A percentile compares a stretch with the other conserved stretches of the same genome.
phyloP scores from a whole-genome alignment of 2,797 vertebrate species.

The Chloroceryle inda region DNA sequence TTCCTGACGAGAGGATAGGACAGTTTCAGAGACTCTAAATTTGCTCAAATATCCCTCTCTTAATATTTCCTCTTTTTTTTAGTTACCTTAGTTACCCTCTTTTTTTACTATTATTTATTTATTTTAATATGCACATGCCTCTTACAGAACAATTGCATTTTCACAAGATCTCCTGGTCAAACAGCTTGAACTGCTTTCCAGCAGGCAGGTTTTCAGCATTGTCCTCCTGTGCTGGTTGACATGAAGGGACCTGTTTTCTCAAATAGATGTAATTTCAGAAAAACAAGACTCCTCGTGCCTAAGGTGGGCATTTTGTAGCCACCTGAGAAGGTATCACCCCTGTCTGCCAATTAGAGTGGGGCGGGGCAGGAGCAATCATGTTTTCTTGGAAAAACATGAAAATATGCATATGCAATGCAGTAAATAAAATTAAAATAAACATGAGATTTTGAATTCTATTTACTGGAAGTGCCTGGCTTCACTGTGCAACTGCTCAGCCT shows the following conservation, averaged over 20 bases:
- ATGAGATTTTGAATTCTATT: slow-evolving; percentile 43
- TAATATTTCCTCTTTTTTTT: neutral
- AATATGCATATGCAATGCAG: slow-evolving; percentile 57
- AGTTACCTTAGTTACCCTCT: neutral
- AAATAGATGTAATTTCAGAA: neutral
- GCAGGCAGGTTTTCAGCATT: neutral
- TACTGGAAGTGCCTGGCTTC: slow-evolving; percentile 61
- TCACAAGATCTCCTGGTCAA: neutral
- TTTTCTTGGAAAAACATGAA: slow-evolving; percentile 44
- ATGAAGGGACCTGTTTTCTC: neutral
- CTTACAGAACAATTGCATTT: neutral
- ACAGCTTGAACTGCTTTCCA: neutral
- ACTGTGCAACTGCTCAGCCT: slow-evolving; percentile 27
- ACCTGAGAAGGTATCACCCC: neutral
- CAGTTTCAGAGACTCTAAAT: neutral
- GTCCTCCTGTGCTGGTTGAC: neutral
- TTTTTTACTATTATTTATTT: neutral
- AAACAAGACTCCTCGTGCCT: neutral
- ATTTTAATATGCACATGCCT: neutral
- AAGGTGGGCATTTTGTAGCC: neutral
- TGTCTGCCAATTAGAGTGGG: neutral
- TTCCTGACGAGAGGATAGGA: neutral
- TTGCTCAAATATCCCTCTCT: neutral
- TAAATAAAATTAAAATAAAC: slow-evolving; percentile 65
- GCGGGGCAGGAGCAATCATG: neutral